A percentile compares a stretch with the other conserved stretches of the same genome.
phyloP scores from a whole-genome alignment of 2,113 vertebrate species.

The Pedetes capensis region DNA sequence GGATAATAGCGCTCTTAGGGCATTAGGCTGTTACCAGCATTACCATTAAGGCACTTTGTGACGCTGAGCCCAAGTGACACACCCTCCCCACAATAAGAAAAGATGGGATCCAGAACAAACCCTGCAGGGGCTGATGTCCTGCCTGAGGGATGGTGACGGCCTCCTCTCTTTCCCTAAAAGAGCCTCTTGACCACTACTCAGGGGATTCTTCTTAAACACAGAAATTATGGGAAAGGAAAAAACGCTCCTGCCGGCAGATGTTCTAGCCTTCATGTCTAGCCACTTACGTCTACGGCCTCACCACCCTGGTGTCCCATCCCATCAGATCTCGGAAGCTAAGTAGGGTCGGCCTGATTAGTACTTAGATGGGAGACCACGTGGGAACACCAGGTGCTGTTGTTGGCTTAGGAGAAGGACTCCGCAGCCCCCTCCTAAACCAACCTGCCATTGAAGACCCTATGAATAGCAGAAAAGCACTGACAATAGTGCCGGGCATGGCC shows the following conservation, averaged over 20 bases:
- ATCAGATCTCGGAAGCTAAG: no score
- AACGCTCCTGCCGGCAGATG: background rate
- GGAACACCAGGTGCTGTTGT: no score
- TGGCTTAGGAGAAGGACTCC: no score
- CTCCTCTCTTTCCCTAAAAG: background rate
- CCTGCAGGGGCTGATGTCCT: background rate
- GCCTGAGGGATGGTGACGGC: no score
- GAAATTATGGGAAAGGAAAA: background rate
- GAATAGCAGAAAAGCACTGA: no score
- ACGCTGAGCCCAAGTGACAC: background rate
- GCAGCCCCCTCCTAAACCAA: no score
- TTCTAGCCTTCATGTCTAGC: background rate
- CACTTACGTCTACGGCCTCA: no score
- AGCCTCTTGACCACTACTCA: background rate
- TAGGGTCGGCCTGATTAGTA: no score
- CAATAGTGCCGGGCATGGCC: no score
- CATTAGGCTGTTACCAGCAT: background rate
- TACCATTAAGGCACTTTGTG: background rate
- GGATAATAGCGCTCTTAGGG: background rate
- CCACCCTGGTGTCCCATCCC: no score
- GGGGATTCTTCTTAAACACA: background rate
- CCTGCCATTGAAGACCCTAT: no score
- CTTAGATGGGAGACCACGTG: no score
- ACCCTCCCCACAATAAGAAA: rapidly evolving
- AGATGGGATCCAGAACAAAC: background rate